Conservation (phyloP, 1,140 invertebrate genomes). For the Lepeophtheirus salmonis region DNA sequence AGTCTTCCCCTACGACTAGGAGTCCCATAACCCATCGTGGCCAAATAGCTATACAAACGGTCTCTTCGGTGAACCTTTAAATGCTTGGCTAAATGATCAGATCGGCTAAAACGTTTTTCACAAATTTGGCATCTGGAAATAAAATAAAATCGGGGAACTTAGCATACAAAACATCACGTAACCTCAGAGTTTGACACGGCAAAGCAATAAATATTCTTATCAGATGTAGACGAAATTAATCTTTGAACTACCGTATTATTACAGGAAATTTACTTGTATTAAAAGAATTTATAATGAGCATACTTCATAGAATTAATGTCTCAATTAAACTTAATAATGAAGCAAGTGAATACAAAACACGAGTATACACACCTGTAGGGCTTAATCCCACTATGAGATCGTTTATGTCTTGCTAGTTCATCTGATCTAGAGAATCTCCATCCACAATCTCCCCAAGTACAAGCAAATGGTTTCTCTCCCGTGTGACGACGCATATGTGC, state of each 20-base stretch:
- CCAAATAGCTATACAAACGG: conserved; percentile 5
- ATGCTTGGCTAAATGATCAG: conserved; percentile 75
- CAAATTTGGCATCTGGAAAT: conserved; percentile 44
- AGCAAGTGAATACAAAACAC: no score
- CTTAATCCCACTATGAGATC: conserved; percentile 63
- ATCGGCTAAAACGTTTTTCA: conserved; percentile 62
- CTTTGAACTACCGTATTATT: no score
- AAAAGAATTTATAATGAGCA: no score
- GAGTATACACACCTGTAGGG: conserved; percentile 45
- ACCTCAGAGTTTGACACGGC: no score
- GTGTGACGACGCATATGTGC: conserved; percentile 79
- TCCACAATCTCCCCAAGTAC: conserved; percentile 72
- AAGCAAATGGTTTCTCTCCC: conserved; percentile 80
- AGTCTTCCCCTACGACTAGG: conserved; percentile 5
- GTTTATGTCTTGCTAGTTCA: conserved; percentile 59
- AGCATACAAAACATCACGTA: no score
- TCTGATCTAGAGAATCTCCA: conserved; percentile 88
- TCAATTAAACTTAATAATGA: no score
- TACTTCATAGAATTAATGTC: no score
- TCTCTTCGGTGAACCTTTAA: conserved; percentile 33
- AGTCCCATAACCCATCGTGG: conserved; percentile 7
- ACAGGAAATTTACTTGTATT: no score
- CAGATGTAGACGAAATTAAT: no score
- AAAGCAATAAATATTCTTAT: no score
- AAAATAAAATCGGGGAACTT: no score